Percentiles rank a stretch among this genome's conserved stretches.
Conservation (phyloP, 2,797 vertebrate species). For the Catostomus latipinnis region DNA sequence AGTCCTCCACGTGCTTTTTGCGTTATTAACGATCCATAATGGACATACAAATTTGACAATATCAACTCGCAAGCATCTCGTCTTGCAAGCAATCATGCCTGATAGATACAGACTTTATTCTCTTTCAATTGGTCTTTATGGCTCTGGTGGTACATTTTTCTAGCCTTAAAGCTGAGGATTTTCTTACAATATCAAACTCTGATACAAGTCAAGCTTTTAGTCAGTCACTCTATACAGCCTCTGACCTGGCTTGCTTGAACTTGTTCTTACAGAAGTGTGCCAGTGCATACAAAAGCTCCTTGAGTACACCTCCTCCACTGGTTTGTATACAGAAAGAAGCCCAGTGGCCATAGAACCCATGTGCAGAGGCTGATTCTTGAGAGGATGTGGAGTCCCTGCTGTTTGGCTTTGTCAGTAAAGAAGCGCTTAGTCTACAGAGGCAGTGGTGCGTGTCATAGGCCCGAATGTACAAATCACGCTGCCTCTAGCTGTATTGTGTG, state of each 20-base stretch:
- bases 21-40: too few species aligned
- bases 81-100: neutral
- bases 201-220: slow-evolving; percentile 41
- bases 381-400: slow-evolving; percentile 40
- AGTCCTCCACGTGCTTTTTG: too few species aligned
- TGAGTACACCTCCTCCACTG: slow-evolving; percentile 17
- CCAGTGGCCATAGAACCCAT: slow-evolving; percentile 47
- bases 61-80: too few species aligned
- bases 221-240: slow-evolving; percentile 3
- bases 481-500: slow-evolving; percentile 53
- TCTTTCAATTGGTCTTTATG: slow-evolving; percentile 6
- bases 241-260: slow-evolving; percentile 32
- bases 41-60: too few species aligned
- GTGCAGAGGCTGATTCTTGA: slow-evolving; percentile 21
- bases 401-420: slow-evolving; percentile 54
- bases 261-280: slow-evolving; percentile 24
- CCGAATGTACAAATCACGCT: slow-evolving; percentile 49
- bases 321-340: slow-evolving; percentile 18
- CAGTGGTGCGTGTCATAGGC: slow-evolving; percentile 56
- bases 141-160: neutral
- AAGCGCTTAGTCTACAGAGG: slow-evolving; percentile 45
- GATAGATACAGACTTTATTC: slow-evolving; percentile 18
- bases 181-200: neutral
- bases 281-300: slow-evolving; percentile 29
- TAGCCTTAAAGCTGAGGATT: slow-evolving; percentile 27